These are phyloP conservation scores for Glaucidium brasilianum DNA, from an alignment of 2,113 vertebrate species.

Conservation along the genomic window DNA sequence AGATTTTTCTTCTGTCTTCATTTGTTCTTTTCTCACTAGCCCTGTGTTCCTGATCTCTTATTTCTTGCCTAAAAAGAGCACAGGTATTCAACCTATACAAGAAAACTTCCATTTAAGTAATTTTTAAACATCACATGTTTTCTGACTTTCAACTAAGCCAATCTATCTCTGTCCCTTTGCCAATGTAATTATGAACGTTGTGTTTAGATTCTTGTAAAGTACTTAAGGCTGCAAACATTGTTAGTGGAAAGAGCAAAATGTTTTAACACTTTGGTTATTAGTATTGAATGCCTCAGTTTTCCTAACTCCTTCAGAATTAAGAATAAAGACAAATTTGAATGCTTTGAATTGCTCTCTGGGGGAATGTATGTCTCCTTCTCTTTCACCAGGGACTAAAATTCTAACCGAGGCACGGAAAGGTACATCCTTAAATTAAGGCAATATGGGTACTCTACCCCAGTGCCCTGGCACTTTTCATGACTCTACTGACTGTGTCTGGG, in stretches of 20 bases:
- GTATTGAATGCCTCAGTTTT: not conserved
- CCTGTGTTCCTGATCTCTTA: not conserved
- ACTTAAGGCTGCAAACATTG: not conserved
- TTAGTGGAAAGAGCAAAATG: not conserved
- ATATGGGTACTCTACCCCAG: not conserved
- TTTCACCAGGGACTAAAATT: not conserved
- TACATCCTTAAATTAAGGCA: not conserved
- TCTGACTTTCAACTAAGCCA: not conserved
- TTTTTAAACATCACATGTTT: not conserved
- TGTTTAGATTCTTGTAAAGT: not conserved
- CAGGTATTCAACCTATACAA: not conserved
- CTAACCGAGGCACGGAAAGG: not conserved
- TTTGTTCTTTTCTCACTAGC: not conserved
- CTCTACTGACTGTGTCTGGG: not conserved
- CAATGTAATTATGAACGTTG: not conserved
- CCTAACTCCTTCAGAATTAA: not conserved
- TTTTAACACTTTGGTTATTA: not conserved
- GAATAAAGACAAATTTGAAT: not conserved
- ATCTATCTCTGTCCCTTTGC: accelerated
- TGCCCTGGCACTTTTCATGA: not conserved
- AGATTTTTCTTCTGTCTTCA: not conserved
- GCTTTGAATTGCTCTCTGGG: not conserved
- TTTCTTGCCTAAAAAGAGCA: not conserved
- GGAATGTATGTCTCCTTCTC: not conserved
- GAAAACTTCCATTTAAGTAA: not conserved